Evolutionary conservation across 2,113 vertebrate species (phyloP).

Genomic region (Procavia capensis): DNA sequence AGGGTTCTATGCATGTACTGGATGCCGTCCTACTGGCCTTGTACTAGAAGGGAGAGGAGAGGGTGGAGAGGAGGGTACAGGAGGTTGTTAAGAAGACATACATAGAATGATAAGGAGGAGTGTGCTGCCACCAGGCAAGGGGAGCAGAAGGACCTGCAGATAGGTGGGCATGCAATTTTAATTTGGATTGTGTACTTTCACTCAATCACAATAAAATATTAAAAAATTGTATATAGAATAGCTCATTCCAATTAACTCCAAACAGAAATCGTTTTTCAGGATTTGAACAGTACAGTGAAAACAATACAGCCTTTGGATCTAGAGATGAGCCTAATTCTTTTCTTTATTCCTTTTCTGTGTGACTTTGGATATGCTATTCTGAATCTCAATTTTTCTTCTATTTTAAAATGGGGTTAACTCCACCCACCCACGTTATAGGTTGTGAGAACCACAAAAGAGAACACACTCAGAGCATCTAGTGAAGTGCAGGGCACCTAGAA

Average conservation of each 20-base stretch:
- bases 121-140: too few relatives aligned
- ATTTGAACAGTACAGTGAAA: neutral
- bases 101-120: too few relatives aligned
- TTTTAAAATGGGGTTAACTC: neutral
- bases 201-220: too few relatives aligned
- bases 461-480: rapidly evolving
- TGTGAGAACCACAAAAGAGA: neutral
- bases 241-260: neutral
- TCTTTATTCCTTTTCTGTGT: slow-evolving; percentile 2
- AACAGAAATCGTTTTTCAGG: neutral
- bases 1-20: too few relatives aligned
- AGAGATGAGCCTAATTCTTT: neutral
- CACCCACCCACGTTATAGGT: neutral
- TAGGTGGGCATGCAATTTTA: too few relatives aligned
- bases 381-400: neutral
- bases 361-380: neutral
- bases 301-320: neutral
- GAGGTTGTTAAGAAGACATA: too few relatives aligned
- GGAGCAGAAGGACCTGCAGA: too few relatives aligned
- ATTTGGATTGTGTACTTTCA: too few relatives aligned
- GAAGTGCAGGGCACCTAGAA: neutral
- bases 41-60: too few relatives aligned
- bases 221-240: neutral
- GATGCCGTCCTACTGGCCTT: too few relatives aligned
- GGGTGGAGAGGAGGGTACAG: too few relatives aligned